Evolutionary conservation across 2,113 vertebrate genomes (phyloP), one percentile per base, ranked within the genome.

Genomic region (Uropsilus gracilis): DNA sequence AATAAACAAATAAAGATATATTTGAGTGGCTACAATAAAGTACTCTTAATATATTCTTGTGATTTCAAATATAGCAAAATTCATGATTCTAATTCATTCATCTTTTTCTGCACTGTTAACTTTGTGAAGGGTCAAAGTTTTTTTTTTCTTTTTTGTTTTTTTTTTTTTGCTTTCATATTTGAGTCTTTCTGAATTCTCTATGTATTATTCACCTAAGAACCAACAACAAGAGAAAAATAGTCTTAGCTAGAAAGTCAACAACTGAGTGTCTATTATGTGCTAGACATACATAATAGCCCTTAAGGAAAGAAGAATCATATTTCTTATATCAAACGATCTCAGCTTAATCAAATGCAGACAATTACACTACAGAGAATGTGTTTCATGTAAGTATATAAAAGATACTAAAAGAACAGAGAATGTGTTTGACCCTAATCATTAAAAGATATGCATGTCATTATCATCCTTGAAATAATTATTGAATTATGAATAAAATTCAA

Each of bases 201-300:
- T 18, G 4, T 57, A 77, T 93, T 68, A 81, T 55, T 86, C 39
- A 91, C 37, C 72, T 93, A 72, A 46, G 2, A 91, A 61, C 3
- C 88, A 86, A 94, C 46, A 30, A 34, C 55, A 57, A 93, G 57
- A 93, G 73, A 89, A 94, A 63, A 72, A 32, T 73, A 1, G 4
- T n/a, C 64, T 6, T 30, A 90, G 0, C 2, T n/a, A 75, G 11
- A 37, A 34, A 57, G 20, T 73, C 28, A 82, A 46, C 39, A 37
- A 84, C 5, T 83, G n/a, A 50, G 8, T 44, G 26, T 86, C 10
- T 78, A 16, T 72, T 71, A 42, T 39, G 1, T 37, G 7, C 37
- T 32, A 86, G 48, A 81, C 18, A 77, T 26, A 64, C 7, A 86
- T 57, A 18, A 59, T 48, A 83, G 3, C 12, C 14, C 85, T 89